Evolutionary conservation across 1,140 invertebrate species (phyloP), one percentile per base, ranked within the genome.

Genomic region (Lasioglossum albipes): DNA sequence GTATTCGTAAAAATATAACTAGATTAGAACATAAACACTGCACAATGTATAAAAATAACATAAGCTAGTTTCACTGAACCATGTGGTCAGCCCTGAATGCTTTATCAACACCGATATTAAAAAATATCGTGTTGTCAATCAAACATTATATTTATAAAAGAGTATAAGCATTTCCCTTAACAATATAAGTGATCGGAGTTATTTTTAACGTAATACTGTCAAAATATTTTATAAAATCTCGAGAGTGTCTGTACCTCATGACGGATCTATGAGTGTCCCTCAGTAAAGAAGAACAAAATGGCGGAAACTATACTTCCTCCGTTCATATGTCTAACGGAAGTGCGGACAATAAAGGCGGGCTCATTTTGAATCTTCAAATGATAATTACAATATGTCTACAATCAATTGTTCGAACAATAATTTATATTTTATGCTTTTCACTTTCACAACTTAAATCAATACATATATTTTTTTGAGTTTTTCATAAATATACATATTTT

Each of bases 221-320:
- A 36, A 67, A 70, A 76, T 69, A 31, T 71, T 57, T n/a, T 10
- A 68, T 65, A 72, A 85, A 87, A 59, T 79, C 66, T n/a, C 79
- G 1, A 16, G 66, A 42, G 10, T 42, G 42, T 10, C 45, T 75
- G 49, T 91, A 91, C 91, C 91, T 91, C 91, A 91, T 91, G 69
- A 82, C 73, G 81, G 41, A 72, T 27, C 49, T 75, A 69, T 22
- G 61, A 86, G 83, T 87, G 54, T 68, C 59, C n/a, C 75, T 59
- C 52, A 41, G 54, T 70, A 90, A 90, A 89, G 89, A 91, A 84
- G 69, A 61, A 36, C 75, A 90, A 90, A 61, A 91, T 91, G 90
- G 89, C 83, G 18, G 45, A 49, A 2, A 27, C 16, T 36, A 42
- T 13, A 61, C 57, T 89, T 90, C 89, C 89, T 83, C 62, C 16